Evolutionary conservation across 2,797 vertebrate genomes (phyloP).

Genomic region (Petrocephalus schoutedeni): DNA sequence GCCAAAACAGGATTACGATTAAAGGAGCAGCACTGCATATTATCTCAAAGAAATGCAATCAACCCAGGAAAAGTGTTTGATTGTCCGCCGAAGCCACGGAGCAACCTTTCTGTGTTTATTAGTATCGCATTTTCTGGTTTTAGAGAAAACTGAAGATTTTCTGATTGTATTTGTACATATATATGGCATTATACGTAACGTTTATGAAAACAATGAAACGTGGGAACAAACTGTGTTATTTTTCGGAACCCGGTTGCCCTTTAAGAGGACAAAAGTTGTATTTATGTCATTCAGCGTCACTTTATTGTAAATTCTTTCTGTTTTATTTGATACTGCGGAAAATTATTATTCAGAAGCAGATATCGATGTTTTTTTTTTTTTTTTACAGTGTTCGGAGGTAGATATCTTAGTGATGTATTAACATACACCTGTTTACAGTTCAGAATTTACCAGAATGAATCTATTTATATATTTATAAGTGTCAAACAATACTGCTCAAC

Average conservation of each 20-base stretch:
- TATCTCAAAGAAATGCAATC: not conserved
- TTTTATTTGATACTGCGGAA: not conserved
- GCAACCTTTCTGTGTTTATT: not conserved
- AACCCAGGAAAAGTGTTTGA: conserved; percentile 7
- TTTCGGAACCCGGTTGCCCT: not conserved
- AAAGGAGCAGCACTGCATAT: not conserved
- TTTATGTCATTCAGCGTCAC: not conserved
- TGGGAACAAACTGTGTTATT: not conserved
- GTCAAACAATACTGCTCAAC: not conserved
- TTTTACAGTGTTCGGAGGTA: not conserved
- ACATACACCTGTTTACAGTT: conserved; percentile 8
- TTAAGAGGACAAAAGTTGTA: not conserved
- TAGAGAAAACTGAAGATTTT: conserved; percentile 5
- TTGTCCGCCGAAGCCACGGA: not conserved
- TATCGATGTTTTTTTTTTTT: not conserved
- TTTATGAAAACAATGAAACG: not conserved
- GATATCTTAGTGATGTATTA: not conserved
- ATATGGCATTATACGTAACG: not conserved
- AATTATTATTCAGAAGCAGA: not conserved
- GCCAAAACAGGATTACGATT: conserved; percentile 5
- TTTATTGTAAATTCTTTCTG: not conserved
- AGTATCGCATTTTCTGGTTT: conserved; percentile 5
- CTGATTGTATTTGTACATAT: conserved; percentile 12
- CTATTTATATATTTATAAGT: conserved; percentile 14
- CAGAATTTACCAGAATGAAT: conserved; percentile 1